Evolutionary conservation across 2,113 vertebrate species (phyloP).

Genomic region (Balaeniceps rex): DNA sequence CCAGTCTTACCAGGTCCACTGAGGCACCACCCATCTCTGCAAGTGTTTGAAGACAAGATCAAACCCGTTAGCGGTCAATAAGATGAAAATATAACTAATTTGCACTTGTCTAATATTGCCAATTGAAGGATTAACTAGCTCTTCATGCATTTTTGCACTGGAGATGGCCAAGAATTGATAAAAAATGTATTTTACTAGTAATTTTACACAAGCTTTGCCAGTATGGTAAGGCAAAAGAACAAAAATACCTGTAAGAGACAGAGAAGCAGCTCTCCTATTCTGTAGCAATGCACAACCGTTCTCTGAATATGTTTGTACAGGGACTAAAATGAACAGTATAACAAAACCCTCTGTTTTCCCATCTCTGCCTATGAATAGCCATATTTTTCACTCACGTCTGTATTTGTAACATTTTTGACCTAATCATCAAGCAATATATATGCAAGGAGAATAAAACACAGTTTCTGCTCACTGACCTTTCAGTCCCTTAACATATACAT

Average conservation of each 20-base stretch:
- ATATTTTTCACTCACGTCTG: not conserved
- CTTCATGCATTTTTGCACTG: not conserved
- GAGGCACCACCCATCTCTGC: not conserved
- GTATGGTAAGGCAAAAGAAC: not conserved
- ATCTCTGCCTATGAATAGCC: not conserved
- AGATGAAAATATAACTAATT: not conserved
- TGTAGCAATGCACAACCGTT: not conserved
- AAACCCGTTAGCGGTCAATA: not conserved
- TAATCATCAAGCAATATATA: not conserved
- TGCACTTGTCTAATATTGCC: not conserved
- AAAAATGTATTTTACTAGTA: not conserved
- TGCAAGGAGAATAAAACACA: not conserved
- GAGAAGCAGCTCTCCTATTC: not conserved
- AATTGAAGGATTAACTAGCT: not conserved
- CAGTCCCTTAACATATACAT: not conserved
- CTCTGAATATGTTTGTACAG: not conserved
- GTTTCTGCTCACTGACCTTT: not conserved
- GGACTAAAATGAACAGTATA: not conserved
- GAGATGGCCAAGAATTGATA: not conserved
- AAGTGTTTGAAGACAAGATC: not conserved
- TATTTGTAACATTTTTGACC: constrained; percentile 20
- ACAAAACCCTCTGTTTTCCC: not conserved
- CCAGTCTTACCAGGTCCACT: not conserved
- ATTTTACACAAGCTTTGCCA: not conserved
- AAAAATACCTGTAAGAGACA: not conserved